These are phyloP conservation scores for Chaetorhynchus papuensis DNA, from an alignment of 2,113 vertebrate species.

Conservation along the genomic window DNA sequence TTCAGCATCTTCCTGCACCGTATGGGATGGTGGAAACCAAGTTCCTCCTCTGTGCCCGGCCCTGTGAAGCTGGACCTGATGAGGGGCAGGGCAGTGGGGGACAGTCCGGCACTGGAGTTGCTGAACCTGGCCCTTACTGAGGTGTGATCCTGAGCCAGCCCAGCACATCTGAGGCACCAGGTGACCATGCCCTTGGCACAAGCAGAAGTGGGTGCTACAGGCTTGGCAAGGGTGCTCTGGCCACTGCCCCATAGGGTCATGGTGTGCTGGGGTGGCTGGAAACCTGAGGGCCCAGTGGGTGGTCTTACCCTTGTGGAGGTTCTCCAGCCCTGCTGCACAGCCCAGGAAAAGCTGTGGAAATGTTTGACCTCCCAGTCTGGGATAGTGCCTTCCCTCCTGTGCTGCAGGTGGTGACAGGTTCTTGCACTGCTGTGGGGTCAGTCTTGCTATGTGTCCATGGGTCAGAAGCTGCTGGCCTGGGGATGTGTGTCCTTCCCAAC, in stretches of 20 bases:
- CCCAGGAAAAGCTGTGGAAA: neutral
- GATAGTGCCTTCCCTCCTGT: no score
- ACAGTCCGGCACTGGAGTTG: neutral
- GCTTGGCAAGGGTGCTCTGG: neutral
- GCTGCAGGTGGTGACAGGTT: neutral
- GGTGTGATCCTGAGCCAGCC: neutral
- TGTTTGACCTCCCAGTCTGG: neutral
- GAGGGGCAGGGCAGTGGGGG: neutral
- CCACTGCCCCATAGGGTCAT: accelerated
- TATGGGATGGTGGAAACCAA: neutral
- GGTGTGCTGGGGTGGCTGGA: neutral
- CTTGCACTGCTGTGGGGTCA: neutral
- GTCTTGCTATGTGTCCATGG: accelerated
- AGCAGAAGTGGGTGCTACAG: neutral
- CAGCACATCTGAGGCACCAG: neutral
- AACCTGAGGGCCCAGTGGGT: neutral
- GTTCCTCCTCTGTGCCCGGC: neutral
- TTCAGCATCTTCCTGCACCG: neutral
- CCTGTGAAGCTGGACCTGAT: neutral
- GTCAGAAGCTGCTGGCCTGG: neutral
- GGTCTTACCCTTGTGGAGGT: neutral
- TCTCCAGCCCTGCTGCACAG: neutral
- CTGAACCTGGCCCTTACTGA: neutral
- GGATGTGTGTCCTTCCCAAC: neutral
- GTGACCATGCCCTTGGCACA: neutral